Base-by-base conservation (phyloP, 1,140 invertebrate species). In the Belonocnema kinseyi region DNA sequence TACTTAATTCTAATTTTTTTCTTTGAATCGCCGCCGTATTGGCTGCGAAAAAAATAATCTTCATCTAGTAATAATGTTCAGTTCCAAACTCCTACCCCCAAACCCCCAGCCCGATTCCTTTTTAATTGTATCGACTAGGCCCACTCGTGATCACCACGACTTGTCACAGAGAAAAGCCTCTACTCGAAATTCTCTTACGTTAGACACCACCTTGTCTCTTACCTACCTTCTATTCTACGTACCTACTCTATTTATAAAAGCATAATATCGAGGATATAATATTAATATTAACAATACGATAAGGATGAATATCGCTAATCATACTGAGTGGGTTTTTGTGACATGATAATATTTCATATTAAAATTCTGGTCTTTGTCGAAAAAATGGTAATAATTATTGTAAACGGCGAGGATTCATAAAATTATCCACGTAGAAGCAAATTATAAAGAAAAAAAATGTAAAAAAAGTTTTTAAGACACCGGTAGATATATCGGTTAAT, bases 211-310 rank as follows among this genome's bases (percentile, higher is more conserved):
- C 79, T 76, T 86, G 84, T 89, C 85, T 85, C 80, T 83, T 70
- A 86, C 61, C 77, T 85, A 88, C 82, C 80, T 75, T 81, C 81
- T 84, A 88, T 85, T 82, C 78, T 86, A 89, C 87, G 86, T 89
- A 88, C 84, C 85, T 66, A 66, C 61, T 66, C 87, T 91, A 91
- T 91, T 91, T 91, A 91, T 91, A 91, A 91, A 91, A 90, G 89
- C 90, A 91, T 91, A 90, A 90, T 91, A 90, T 90, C 82, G 86
- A 91, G 89, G 87, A 90, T 91, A 90, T 91, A 91, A 88, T 90
- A 91, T 91, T 91, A 91, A 88, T 90, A 91, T 90, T 90, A 91
- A 91, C 89, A 90, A 90, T 90, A 91, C 85, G 84, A 90, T 91
- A 91, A 91, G 89, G 80, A 90, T 91, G 88, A 84, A 90, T 91